These are phyloP conservation scores for Alca torda DNA, from an alignment of 2,797 vertebrate genomes.

Conservation along the genomic window DNA sequence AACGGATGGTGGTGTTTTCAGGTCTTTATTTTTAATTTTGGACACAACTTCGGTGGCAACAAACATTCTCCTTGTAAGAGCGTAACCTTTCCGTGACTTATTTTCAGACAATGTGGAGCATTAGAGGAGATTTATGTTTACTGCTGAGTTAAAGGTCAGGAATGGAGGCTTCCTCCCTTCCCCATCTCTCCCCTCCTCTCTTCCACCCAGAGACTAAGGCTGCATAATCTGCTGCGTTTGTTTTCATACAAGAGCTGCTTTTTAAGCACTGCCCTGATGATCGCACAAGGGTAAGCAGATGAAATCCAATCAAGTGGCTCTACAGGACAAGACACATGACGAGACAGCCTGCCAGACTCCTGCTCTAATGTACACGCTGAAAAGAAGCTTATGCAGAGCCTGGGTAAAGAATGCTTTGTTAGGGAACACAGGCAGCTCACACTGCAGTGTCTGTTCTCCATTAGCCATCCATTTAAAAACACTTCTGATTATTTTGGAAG, in stretches of 20 bases:
- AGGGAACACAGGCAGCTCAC: conserved; percentile 58
- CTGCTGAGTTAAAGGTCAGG: conserved; percentile 68
- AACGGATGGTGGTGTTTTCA: neutral
- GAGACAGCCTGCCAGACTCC: conserved; percentile 65
- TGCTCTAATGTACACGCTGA: conserved; percentile 57
- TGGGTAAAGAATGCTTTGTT: conserved; percentile 70
- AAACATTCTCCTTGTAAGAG: conserved; percentile 38
- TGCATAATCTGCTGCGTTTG: conserved; percentile 63
- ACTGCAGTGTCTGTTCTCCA: conserved; percentile 62
- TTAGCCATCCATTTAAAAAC: conserved; percentile 68
- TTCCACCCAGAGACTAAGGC: conserved; percentile 38
- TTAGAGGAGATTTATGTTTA: conserved; percentile 67
- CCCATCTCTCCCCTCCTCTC: conserved; percentile 32
- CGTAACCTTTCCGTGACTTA: neutral
- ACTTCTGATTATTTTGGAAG: conserved; percentile 63
- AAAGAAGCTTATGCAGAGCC: conserved; percentile 66
- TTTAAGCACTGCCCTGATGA: conserved; percentile 60
- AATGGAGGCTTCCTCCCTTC: conserved; percentile 53
- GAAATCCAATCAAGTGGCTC: conserved; percentile 78
- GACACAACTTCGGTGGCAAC: neutral
- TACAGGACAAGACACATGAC: conserved; percentile 70
- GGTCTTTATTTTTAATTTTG: conserved; percentile 33
- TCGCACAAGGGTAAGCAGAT: conserved; percentile 69
- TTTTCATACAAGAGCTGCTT: conserved; percentile 66
- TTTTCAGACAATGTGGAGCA: conserved; percentile 49